Base-by-base conservation (phyloP, 1,140 invertebrate species). In the Panulirus ornatus region DNA sequence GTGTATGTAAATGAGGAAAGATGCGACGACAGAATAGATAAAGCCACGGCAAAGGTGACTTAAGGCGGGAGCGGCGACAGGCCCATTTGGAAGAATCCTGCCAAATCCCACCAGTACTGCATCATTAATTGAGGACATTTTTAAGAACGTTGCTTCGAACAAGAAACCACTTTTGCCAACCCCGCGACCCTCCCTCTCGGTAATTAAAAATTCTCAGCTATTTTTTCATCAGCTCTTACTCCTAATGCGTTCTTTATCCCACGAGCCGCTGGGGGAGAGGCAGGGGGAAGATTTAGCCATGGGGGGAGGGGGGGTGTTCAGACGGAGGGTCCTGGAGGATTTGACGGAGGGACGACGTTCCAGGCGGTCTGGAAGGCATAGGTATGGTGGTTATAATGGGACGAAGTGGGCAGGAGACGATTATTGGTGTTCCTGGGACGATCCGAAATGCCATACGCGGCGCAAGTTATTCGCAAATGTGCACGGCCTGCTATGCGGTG, bases 101-200 rank as follows among this genome's bases (percentile, higher is more conserved):
- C 58, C 58, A 70, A 84, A 71, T 84, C 82, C 82, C 82, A 40
- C 38, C 22, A 66, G 58, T 84, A 70, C 22, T 86, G 71, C 70
- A 86, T 86, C 84, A 86, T 86, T 86, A 86, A 86, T 86, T 86
- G 70, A 75, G n/a, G 27, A 75, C 70, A 75, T 54, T 86, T 86
- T 86, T 86, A 42, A 76, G 47, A 75, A 36, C 71, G 71, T 27
- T 66, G 34, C 71, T 86, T 51, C 71, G 70, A 76, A 58, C 47
- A 76, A 76, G 71, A 58, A 76, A 86, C 27, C 58, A 66, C 58
- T 66, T 66, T 66, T 66, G 58, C n/a, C 58, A 66, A 27, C 5
- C 58, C n/a, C 34, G 22, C 27, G 22, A 19, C 38, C 82, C 58
- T 84, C 82, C 47, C 66, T 54, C 82, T 71, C 82, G 9, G 82